phyloP scores from a whole-genome alignment of 30 jellyfish, hydroid and myxozoan genomes.

The Cassiopea xamachana region DNA sequence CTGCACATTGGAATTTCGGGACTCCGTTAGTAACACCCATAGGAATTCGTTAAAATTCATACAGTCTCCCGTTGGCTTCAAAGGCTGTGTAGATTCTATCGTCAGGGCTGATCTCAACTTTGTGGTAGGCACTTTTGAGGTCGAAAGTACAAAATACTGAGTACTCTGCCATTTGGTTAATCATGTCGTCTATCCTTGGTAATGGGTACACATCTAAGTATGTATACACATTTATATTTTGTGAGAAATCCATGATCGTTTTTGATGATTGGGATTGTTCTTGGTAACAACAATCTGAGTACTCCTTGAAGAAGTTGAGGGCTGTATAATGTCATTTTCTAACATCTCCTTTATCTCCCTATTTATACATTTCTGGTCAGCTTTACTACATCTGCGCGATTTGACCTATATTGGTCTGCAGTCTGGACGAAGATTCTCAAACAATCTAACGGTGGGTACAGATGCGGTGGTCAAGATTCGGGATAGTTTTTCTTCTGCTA shows the following conservation, averaged over 20 bases:
- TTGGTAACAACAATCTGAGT: slow-evolving; percentile 65
- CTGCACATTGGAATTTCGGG: slow-evolving; percentile 46
- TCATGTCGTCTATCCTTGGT: slow-evolving; percentile 61
- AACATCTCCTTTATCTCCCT: slow-evolving; percentile 61
- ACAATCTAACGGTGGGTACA: slow-evolving; percentile 37
- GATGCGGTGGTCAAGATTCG: slow-evolving; percentile 36
- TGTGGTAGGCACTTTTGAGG: slow-evolving; percentile 71
- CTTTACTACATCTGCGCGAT: slow-evolving; percentile 34
- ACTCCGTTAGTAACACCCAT: slow-evolving; percentile 64
- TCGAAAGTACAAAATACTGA: slow-evolving; percentile 48
- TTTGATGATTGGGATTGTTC: slow-evolving; percentile 26
- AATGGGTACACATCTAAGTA: slow-evolving; percentile 79
- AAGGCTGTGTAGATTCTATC: slow-evolving; percentile 44
- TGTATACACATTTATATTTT: slow-evolving; percentile 68
- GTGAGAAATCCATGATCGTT: slow-evolving; percentile 68
- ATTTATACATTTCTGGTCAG: slow-evolving; percentile 54
- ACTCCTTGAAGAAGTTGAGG: slow-evolving; percentile 76
- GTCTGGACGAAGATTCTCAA: slow-evolving; percentile 33
- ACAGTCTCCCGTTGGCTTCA: slow-evolving; percentile 58
- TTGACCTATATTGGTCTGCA: slow-evolving; percentile 51
- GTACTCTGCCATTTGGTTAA: slow-evolving; percentile 37
- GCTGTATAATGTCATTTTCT: slow-evolving; percentile 55
- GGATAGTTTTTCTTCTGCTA: not conserved
- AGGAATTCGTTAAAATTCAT: slow-evolving; percentile 7
- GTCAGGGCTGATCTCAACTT: slow-evolving; percentile 30